Percentiles rank a stretch among this genome's conserved stretches.
Conservation (phyloP, 2,888 invertebrate genomes). For the Clitarchus hookeri region DNA sequence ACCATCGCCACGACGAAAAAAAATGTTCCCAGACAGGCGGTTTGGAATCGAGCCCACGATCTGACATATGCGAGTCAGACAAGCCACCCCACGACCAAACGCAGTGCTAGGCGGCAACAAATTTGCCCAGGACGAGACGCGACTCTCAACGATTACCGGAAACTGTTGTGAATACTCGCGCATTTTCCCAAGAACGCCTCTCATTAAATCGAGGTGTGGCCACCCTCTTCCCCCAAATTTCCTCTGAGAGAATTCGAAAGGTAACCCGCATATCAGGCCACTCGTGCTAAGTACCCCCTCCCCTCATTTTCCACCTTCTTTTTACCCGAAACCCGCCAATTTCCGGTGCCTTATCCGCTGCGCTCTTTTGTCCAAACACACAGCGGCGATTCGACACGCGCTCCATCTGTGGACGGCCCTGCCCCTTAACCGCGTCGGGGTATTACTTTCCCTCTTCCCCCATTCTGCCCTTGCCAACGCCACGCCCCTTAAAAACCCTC, state of each 20-base stretch:
- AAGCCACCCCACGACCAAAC: too few relatives aligned
- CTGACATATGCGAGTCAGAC: too few relatives aligned
- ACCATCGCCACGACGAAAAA: too few relatives aligned
- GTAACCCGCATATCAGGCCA: neutral
- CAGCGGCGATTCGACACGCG: neutral
- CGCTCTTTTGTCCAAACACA: neutral
- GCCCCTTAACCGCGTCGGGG: too few relatives aligned
- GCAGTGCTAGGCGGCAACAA: too few relatives aligned
- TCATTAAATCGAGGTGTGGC: neutral
- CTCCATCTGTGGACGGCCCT: neutral
- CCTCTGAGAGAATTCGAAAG: neutral
- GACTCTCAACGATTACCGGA: too few relatives aligned
- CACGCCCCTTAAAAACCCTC: neutral
- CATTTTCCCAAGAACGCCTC: neutral
- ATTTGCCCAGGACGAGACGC: too few relatives aligned
- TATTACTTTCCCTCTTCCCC: neutral
- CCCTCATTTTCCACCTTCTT: neutral
- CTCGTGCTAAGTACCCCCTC: neutral
- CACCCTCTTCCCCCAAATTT: neutral
- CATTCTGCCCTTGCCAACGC: neutral
- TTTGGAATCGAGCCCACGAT: too few relatives aligned
- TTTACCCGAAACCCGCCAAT: slow-evolving; percentile 8
- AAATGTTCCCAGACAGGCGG: too few relatives aligned
- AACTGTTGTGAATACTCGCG: neutral
- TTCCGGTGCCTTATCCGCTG: neutral